A percentile compares a stretch with the other conserved stretches of the same genome.
phyloP scores from a whole-genome alignment of 2,797 vertebrate species.

The Falco novaeseelandiae region DNA sequence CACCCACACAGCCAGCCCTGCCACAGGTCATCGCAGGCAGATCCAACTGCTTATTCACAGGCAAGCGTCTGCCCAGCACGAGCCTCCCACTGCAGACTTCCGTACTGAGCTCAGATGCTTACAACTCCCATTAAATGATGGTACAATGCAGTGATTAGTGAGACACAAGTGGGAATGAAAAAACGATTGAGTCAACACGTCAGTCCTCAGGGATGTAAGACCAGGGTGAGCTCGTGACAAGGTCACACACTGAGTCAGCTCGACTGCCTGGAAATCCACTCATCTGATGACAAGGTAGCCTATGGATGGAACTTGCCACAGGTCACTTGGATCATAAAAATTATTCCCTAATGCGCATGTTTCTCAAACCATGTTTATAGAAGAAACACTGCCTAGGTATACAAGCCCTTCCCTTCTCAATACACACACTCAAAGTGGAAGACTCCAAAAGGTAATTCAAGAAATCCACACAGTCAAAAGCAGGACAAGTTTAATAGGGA shows the following conservation, averaged over 20 bases:
- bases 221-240: background rate
- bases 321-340: background rate
- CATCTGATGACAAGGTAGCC: background rate
- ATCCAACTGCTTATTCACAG: background rate
- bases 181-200: background rate
- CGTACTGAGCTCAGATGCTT: background rate
- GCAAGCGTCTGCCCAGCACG: background rate
- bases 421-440: background rate
- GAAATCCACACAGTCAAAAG: background rate
- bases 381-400: background rate
- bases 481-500: background rate
- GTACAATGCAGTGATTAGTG: background rate
- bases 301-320: background rate
- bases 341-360: background rate
- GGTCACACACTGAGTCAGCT: background rate
- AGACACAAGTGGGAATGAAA: background rate
- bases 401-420: background rate
- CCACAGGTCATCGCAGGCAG: background rate
- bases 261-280: background rate
- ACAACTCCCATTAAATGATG: fast-evolving
- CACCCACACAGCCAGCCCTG: background rate
- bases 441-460: background rate
- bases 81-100: background rate
- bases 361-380: background rate
- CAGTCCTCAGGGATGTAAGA: background rate